Conservation (phyloP, 2,113 vertebrate genomes). For the Maylandia zebra region DNA sequence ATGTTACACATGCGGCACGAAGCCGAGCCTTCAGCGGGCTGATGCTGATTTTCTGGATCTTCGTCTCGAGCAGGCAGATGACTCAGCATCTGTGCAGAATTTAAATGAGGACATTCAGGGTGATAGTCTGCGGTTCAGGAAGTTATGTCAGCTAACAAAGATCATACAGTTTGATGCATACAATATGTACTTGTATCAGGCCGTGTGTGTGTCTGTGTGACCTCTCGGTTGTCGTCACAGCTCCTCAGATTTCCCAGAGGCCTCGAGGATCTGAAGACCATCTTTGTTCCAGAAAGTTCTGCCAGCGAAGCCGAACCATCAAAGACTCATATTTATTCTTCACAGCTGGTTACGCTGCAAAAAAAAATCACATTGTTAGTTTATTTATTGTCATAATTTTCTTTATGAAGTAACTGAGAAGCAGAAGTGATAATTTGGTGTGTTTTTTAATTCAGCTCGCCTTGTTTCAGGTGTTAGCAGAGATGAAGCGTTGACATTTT, state of each 20-base stretch:
- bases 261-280: not conserved
- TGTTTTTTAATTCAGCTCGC: not conserved
- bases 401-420: not conserved
- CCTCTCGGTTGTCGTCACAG: not conserved
- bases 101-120: not conserved
- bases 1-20: not conserved
- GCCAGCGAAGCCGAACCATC: not conserved
- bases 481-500: not conserved
- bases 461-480: not conserved
- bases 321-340: not conserved
- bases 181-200: not conserved
- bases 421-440: not conserved
- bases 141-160: not conserved
- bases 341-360: not conserved
- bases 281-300: slow-evolving; percentile 15
- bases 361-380: not conserved
- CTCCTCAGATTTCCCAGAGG: slow-evolving; percentile 5
- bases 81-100: not conserved
- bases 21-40: not conserved
- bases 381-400: not conserved
- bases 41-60: not conserved
- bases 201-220: not conserved
- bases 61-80: not conserved
- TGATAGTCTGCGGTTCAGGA: not conserved
- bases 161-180: not conserved